phyloP scores from a whole-genome alignment of 2,797 vertebrate species.

The Centropyge bicolor region DNA sequence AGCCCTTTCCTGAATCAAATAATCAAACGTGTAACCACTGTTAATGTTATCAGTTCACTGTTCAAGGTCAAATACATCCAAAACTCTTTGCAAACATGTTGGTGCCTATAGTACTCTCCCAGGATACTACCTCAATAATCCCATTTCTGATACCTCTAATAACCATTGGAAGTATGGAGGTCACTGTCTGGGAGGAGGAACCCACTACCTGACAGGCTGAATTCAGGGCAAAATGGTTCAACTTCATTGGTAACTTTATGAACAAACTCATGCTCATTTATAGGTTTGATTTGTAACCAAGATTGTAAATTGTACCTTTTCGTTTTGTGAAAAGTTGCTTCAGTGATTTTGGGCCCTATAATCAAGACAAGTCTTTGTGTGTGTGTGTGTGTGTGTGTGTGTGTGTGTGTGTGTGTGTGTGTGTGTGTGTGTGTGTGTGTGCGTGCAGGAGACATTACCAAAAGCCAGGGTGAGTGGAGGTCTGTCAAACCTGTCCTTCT shows the following conservation, averaged over 20 bases:
- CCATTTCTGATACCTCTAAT: neutral
- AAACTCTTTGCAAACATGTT: neutral
- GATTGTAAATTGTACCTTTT: neutral
- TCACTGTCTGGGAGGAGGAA: neutral
- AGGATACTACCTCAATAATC: neutral
- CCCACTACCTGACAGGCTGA: neutral
- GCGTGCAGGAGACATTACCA: slow-evolving; percentile 88
- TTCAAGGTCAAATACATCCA: neutral
- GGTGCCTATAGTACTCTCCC: too few species aligned
- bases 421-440: slow-evolving; percentile 12
- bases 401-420: slow-evolving; percentile 1
- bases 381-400: too few species aligned
- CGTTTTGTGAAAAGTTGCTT: too few species aligned
- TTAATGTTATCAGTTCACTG: too few species aligned
- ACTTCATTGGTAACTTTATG: neutral
- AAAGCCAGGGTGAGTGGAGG: slow-evolving; percentile 94
- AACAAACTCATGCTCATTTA: neutral
- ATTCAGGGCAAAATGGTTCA: neutral
- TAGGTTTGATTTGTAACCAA: too few species aligned
- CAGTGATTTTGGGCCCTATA: too few species aligned
- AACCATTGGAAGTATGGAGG: neutral
- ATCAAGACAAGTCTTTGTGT: too few species aligned
- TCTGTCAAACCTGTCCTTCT: slow-evolving; percentile 97
- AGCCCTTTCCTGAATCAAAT: neutral
- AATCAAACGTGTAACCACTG: neutral